phyloP scores from a whole-genome alignment of 2,113 vertebrate genomes.

The Pluvianellus socialis region DNA sequence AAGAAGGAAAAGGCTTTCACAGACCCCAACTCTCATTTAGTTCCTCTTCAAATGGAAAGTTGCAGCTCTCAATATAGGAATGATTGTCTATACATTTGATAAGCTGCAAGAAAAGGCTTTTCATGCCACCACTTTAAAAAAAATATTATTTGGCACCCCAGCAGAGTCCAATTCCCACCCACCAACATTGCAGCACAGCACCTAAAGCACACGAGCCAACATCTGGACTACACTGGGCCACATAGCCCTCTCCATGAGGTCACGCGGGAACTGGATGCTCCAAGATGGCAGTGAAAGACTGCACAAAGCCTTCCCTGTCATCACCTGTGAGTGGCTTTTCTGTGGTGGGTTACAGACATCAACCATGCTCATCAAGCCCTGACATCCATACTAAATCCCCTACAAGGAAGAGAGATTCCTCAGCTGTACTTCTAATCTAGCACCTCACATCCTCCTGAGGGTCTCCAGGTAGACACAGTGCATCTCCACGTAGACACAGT shows the following conservation, averaged over 20 bases:
- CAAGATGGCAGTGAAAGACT: background rate
- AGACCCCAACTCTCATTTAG: background rate
- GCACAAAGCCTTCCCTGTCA: background rate
- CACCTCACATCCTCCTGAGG: background rate
- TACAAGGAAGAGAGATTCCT: background rate
- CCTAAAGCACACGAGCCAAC: background rate
- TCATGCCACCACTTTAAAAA: background rate
- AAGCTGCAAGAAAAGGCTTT: background rate
- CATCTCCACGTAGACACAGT: background rate
- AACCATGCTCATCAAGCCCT: background rate
- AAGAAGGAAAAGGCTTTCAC: background rate
- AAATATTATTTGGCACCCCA: accelerated
- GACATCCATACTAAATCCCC: background rate
- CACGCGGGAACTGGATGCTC: background rate
- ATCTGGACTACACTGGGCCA: background rate
- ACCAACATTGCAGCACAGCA: background rate
- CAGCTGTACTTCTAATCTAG: background rate
- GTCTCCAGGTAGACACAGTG: background rate
- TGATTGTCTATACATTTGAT: background rate
- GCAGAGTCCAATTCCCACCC: background rate
- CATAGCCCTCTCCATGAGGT: accelerated
- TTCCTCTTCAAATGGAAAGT: background rate
- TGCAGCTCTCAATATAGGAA: background rate
- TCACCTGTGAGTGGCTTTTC: background rate
- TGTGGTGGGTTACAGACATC: background rate